Evolutionary conservation across 2,113 vertebrate species (phyloP).

Genomic region (Agapornis roseicollis): DNA sequence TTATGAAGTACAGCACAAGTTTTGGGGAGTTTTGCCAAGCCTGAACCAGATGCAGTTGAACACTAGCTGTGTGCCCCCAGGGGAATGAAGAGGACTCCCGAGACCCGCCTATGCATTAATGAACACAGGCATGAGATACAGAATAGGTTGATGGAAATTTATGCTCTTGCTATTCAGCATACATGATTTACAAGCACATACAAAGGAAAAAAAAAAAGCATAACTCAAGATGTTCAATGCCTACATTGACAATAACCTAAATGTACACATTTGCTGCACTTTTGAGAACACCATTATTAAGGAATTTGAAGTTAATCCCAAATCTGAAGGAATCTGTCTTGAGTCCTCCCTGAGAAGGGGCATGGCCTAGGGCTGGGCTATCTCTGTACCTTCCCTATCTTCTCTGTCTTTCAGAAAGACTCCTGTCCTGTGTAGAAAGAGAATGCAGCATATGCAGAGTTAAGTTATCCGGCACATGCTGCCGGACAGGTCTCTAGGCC

Average conservation of each 20-base stretch:
- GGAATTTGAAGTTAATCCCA: not conserved
- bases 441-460: not conserved
- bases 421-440: not conserved
- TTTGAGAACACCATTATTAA: not conserved
- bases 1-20: not conserved
- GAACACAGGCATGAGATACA: not conserved
- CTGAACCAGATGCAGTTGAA: not conserved
- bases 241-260: not conserved
- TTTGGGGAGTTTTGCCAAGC: not conserved
- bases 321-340: not conserved
- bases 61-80: not conserved
- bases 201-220: not conserved
- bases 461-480: not conserved
- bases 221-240: not conserved
- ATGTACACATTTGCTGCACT: not conserved
- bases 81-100: not conserved
- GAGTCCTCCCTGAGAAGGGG: not conserved
- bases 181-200: not conserved
- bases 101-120: not conserved
- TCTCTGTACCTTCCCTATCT: not conserved
- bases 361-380: not conserved
- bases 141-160: not conserved
- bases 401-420: not conserved
- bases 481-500: not conserved
- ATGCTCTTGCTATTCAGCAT: not conserved